Evolutionary conservation across 2,888 invertebrate species (phyloP).

Genomic region (Ormyrus thymus): DNA sequence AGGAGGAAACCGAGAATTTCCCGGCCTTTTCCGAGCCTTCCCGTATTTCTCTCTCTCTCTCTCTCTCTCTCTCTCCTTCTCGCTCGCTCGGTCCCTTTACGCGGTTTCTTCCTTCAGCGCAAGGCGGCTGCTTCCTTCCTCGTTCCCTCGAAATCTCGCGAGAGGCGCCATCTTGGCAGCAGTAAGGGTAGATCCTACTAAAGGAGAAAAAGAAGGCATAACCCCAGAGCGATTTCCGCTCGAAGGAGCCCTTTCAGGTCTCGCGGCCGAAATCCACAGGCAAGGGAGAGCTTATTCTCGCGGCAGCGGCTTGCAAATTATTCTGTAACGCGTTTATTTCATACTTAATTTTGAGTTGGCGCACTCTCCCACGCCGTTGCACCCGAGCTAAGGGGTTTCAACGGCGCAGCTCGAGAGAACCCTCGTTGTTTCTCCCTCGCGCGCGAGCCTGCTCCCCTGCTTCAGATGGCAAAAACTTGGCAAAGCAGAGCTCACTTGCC

Average conservation of each 20-base stretch:
- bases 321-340: slow-evolving; percentile 36
- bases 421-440: no score
- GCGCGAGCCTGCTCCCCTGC: background rate
- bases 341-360: slow-evolving; percentile 14
- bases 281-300: slow-evolving; percentile 22
- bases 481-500: background rate
- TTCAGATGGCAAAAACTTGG: background rate
- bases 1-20: slow-evolving; percentile 59
- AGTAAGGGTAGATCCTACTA: background rate
- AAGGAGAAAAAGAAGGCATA: slow-evolving; percentile 31
- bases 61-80: slow-evolving; percentile 6
- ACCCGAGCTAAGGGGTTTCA: no score
- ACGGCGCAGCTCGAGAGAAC: no score
- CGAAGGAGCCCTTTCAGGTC: slow-evolving; percentile 58
- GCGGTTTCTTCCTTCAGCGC: slow-evolving; percentile 14
- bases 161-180: slow-evolving; percentile 31
- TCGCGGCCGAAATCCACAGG: slow-evolving; percentile 30
- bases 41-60: slow-evolving; percentile 22
- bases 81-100: background rate
- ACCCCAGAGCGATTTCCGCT: slow-evolving; percentile 59
- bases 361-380: background rate
- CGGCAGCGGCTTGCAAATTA: slow-evolving; percentile 26
- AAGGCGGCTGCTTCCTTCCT: slow-evolving; percentile 40
- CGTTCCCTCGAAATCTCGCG: slow-evolving; percentile 59
- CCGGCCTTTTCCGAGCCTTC: slow-evolving; percentile 32